Evolutionary conservation across 2,797 vertebrate species (phyloP).

Genomic region (Coilia nasus): DNA sequence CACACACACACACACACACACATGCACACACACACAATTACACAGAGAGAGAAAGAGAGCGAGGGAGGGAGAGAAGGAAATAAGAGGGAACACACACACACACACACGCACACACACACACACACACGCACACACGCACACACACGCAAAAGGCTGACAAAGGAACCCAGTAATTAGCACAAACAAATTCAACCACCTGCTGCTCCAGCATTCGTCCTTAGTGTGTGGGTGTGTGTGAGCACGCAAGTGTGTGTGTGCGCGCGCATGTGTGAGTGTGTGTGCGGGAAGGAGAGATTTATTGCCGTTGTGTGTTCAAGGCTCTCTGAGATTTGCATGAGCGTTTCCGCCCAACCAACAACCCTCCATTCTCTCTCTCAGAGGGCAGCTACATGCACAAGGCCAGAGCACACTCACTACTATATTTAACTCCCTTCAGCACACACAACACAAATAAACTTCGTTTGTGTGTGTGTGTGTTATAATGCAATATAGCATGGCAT

Average conservation of each 20-base stretch:
- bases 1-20: slow-evolving; percentile 23
- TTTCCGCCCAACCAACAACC: background rate
- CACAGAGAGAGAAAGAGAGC: background rate
- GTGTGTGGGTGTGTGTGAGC: background rate
- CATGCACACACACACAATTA: background rate
- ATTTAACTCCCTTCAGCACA: too few species aligned
- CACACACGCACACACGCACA: background rate
- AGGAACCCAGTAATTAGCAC: slow-evolving; percentile 29
- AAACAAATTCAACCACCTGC: slow-evolving; percentile 39
- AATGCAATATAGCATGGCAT: too few species aligned
- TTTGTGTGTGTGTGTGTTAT: background rate
- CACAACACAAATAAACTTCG: too few species aligned
- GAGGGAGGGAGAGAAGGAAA: background rate
- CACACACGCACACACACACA: background rate
- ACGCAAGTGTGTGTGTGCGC: too few species aligned
- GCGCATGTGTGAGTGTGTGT: too few species aligned
- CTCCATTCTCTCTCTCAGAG: background rate
- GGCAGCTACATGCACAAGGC: background rate
- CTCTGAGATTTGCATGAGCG: background rate
- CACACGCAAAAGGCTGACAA: slow-evolving; percentile 6
- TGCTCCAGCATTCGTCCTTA: background rate
- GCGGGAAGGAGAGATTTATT: background rate
- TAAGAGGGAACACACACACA: slow-evolving; percentile 7
- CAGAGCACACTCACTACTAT: background rate
- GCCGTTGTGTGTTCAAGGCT: background rate